These are phyloP conservation scores for Oophaga pumilio DNA, from an alignment of 2,113 vertebrate species.

Conservation along the genomic window DNA sequence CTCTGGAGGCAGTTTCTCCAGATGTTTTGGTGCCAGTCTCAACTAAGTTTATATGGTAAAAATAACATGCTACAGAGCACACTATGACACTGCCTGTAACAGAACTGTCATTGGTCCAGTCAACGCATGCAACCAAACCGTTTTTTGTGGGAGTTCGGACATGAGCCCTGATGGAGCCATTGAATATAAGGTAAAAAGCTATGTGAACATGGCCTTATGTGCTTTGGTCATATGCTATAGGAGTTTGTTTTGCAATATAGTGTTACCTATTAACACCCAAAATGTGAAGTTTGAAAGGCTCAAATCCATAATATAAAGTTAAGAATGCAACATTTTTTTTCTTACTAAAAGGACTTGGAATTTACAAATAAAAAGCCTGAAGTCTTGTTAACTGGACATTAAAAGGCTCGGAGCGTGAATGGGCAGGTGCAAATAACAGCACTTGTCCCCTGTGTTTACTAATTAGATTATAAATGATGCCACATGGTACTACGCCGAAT, in stretches of 20 bases:
- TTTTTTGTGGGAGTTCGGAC: too few species aligned
- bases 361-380: slow-evolving; percentile 5
- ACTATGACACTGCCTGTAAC: too few species aligned
- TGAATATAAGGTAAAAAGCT: too few species aligned
- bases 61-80: too few species aligned
- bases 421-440: slow-evolving; percentile 50
- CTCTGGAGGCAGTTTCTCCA: too few species aligned
- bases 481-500: slow-evolving; percentile 45
- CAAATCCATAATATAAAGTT: not conserved
- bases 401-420: slow-evolving; percentile 13
- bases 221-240: not conserved
- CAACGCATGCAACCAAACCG: too few species aligned
- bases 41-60: too few species aligned
- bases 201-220: not conserved
- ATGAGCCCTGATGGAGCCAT: too few species aligned
- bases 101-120: too few species aligned
- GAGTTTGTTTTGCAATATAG: not conserved
- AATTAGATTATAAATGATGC: slow-evolving; percentile 56
- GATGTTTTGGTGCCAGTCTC: too few species aligned
- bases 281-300: not conserved
- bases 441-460: slow-evolving; percentile 40
- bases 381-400: slow-evolving; percentile 31
- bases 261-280: too few species aligned
- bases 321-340: not conserved
- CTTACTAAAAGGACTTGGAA: not conserved